Evolutionary conservation across 2,113 vertebrate species (phyloP).

Genomic region (Thomomys bottae): DNA sequence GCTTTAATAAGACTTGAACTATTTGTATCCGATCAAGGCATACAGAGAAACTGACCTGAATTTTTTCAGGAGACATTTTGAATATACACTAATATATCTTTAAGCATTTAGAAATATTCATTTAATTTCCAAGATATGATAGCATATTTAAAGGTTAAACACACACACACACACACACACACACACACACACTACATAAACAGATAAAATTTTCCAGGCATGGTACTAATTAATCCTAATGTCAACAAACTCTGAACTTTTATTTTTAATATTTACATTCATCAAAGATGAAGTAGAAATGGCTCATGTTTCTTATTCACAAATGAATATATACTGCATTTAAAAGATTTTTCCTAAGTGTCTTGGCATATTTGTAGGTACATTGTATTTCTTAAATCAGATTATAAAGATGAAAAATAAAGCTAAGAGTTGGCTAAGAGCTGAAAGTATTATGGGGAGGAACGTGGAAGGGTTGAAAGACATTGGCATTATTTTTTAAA

Average conservation of each 20-base stretch:
- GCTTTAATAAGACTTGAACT: constrained; percentile 1
- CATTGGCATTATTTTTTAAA: constrained; percentile 43
- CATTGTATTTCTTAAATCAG: background rate
- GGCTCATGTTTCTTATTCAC: background rate
- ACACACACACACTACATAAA: background rate
- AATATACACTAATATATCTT: background rate
- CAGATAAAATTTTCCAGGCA: constrained; percentile 2
- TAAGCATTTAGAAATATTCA: constrained; percentile 37
- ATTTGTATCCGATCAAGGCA: background rate
- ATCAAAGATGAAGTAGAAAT: constrained; percentile 25
- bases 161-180: too few species aligned
- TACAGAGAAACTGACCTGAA: background rate
- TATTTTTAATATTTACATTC: constrained; percentile 47
- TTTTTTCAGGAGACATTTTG: background rate
- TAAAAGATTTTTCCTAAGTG: constrained; percentile 35
- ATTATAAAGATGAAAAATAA: constrained; percentile 68
- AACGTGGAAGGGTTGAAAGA: background rate
- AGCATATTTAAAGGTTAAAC: constrained; percentile 6
- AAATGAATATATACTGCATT: constrained; percentile 16
- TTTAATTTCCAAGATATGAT: constrained; percentile 34
- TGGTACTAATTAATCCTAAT: background rate
- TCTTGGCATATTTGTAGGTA: constrained; percentile 19
- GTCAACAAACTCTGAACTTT: background rate
- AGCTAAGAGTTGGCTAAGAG: background rate
- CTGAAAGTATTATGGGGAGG: background rate